Evolutionary conservation across 2,888 invertebrate species (phyloP), one percentile per base, ranked within the genome.

Genomic region (Gari tellinella): DNA sequence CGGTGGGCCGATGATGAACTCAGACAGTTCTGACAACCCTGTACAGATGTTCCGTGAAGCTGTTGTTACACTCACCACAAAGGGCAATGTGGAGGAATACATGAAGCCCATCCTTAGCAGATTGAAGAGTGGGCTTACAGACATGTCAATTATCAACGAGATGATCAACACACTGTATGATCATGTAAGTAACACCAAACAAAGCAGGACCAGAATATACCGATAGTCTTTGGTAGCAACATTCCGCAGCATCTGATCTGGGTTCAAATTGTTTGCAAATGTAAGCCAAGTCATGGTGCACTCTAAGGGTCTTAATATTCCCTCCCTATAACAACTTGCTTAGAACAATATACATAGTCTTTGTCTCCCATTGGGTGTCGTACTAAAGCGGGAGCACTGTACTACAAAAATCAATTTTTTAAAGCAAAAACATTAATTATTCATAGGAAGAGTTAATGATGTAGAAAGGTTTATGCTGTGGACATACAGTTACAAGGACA

Each of bases 1-100:
- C 46, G 46, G 48, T 5, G 43, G 45, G 8, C 53, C 55, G 25
- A 55, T 48, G n/a, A 55, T 61, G 37, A 67, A 60, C 1, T 60
- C 52, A 0, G 52, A 49, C 43, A 62, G 69, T 31, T 55, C 69
- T 14, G 70, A 73, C 19, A 61, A 73, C 43, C 78, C 73, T 0
- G 73, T 78, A 14, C 69, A 66, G 10, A 62, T 73, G 70, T 78
- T 78, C 65, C 46, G 72, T 17, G 56, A 65, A 26, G 78, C 78
- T 17, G 78, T 78, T 38, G 53, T 78, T 48, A 70, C 57, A n/a
- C 62, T 78, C 52, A 78, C 73, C 2, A 78, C 78, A 0, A 73
- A 78, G 43, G 78, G 78, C 43, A 78, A 78, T 40, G 78, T 78
- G 19, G 78, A 78, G 60, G 73, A 78, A 41, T 78, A 78, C 38